Conservation (phyloP, 2,888 invertebrate genomes). For the Antheraea assamensis region DNA sequence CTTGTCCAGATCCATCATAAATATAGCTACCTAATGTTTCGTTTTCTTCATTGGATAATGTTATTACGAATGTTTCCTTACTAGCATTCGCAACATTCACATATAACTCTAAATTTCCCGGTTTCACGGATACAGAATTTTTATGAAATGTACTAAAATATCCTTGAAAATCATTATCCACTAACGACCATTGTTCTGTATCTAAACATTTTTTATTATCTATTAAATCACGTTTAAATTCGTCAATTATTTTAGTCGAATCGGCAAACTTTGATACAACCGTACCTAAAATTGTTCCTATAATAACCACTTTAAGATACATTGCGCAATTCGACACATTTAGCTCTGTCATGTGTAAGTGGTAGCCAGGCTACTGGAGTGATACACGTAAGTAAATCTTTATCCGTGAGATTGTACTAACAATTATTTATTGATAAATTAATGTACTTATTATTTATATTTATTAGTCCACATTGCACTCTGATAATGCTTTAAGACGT, state of each 20-base stretch:
- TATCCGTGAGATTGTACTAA: constrained; percentile 15
- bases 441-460: constrained; percentile 11
- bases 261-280: background rate
- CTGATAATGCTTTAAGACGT: constrained; percentile 8
- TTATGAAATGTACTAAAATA: background rate
- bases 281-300: background rate
- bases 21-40: constrained; percentile 23
- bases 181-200: constrained; percentile 17
- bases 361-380: background rate
- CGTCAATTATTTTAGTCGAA: background rate
- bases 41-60: constrained; percentile 34
- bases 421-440: constrained; percentile 16
- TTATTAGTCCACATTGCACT: constrained; percentile 16
- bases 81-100: constrained; percentile 30
- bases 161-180: constrained; percentile 13
- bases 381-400: constrained; percentile 10
- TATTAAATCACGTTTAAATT: constrained; percentile 23
- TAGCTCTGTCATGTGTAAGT: constrained; percentile 6
- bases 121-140: background rate
- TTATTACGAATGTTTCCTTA: background rate
- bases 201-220: constrained; percentile 19
- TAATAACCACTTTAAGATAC: constrained; percentile 17
- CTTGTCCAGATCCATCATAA: constrained; percentile 27
- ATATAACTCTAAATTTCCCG: constrained; percentile 29
- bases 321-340: constrained; percentile 20